Base-by-base conservation (phyloP, 2,888 invertebrate species). In the Ophion costatus region DNA sequence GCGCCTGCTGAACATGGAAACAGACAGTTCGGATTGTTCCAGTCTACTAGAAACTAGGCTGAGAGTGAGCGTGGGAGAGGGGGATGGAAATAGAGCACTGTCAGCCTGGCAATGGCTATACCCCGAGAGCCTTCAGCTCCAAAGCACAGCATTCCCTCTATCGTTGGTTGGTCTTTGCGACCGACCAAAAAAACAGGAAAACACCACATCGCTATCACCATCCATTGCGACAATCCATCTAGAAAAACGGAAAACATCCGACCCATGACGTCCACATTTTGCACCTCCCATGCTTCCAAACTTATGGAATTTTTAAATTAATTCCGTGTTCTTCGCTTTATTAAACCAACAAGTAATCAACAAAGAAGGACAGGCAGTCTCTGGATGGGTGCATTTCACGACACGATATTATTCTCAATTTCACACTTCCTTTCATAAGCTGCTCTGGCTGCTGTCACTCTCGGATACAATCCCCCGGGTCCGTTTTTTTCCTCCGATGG, bases 381-480 rank as follows among this genome's bases (percentile, higher is more conserved):
- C 11, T 67, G 74, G 61, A 67, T 45, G 57, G 24, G 57, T 59
- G 45, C 17, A 51, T 51, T 51, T 17, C 51, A 2, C 51, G 11
- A 17, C 51, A 73, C 42, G 77, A 63, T 69, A 77, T 80, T 56
- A 42, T 80, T 67, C 71, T 29, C 63, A 74, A 77, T 80, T 80
- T 76, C 76, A 29, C 66, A 11, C 67, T 42, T 38, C 6, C 63
- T 59, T 24, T 14, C 20, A n/a, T 56, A 29, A 57, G 66, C 56
- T 56, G 51, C 29, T 56, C 63, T 71, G 75, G 78, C 79, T 75
- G 79, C 59, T 69, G 77, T 78, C 82, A 69, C 71, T 64, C 74
- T 57, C 45, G 10, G 59, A 24, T 51, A 84, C 24, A 14, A 14
- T 75, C 84, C 71, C 78, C 45, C 24, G 75, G 82, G 82, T 29